A percentile compares a stretch with the other conserved stretches of the same genome.
phyloP scores from a whole-genome alignment of 2,888 invertebrate species.

The Trissoscelio sp. region DNA sequence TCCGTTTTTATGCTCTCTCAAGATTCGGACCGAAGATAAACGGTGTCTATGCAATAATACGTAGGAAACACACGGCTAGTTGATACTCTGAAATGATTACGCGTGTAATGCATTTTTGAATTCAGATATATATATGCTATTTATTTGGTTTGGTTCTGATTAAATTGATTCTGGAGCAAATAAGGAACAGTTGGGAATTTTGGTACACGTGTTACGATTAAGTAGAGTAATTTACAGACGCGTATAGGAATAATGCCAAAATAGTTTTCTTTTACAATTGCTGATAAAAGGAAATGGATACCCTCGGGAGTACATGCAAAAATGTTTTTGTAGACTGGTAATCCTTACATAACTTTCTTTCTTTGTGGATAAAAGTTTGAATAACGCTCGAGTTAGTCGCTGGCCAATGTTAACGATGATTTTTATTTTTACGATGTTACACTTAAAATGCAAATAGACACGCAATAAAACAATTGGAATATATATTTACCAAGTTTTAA shows the following conservation, averaged over 20 bases:
- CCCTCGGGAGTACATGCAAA: background rate
- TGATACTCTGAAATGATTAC: slow-evolving; percentile 23
- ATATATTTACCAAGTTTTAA: slow-evolving; percentile 7
- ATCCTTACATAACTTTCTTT: slow-evolving; percentile 17
- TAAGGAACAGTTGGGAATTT: background rate
- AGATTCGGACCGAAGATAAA: slow-evolving; percentile 14
- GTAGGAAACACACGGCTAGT: slow-evolving; percentile 11
- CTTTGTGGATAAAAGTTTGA: slow-evolving; percentile 30
- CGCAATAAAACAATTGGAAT: slow-evolving; percentile 25
- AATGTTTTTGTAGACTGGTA: slow-evolving; percentile 2
- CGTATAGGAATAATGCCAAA: slow-evolving; percentile 16
- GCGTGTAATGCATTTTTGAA: slow-evolving; percentile 29
- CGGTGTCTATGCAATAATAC: slow-evolving; percentile 1
- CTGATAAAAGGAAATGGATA: slow-evolving; percentile 15
- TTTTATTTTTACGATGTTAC: slow-evolving; percentile 8
- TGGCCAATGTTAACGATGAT: too few relatives aligned
- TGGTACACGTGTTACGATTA: slow-evolving; percentile 5
- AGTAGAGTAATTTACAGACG: slow-evolving; percentile 14
- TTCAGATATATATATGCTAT: background rate
- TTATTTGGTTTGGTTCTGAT: slow-evolving; percentile 3
- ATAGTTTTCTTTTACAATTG: background rate
- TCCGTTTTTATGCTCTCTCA: too few relatives aligned
- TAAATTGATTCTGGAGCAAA: too few relatives aligned
- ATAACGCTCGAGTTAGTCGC: slow-evolving; percentile 7
- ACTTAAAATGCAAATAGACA: slow-evolving; percentile 25